Evolutionary conservation across 2,113 vertebrate species (phyloP).

Genomic region (Fukomys damarensis): DNA sequence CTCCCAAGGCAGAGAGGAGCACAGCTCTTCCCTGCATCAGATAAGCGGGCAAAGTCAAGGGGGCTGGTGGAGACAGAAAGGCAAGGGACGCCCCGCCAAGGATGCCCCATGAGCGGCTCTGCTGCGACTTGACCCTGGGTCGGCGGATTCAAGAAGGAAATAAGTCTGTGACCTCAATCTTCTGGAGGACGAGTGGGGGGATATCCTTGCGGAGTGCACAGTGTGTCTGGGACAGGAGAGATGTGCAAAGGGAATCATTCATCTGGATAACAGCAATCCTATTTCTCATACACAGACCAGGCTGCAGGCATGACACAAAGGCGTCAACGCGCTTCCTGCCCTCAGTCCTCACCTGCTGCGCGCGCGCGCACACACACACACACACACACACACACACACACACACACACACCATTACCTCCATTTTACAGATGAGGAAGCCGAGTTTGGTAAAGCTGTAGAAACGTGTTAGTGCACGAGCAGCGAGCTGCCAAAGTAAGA

Average conservation of each 20-base stretch:
- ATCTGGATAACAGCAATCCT: background rate
- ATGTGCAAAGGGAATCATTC: background rate
- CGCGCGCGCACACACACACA: no score
- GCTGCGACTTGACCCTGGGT: constrained; percentile 16
- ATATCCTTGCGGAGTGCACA: background rate
- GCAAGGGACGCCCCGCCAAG: background rate
- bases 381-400: no score
- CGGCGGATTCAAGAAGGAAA: constrained; percentile 74
- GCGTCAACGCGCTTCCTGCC: accelerated
- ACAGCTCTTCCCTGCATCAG: constrained; percentile 85
- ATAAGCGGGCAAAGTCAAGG: constrained; percentile 83
- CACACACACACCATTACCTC: accelerated
- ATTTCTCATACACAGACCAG: background rate
- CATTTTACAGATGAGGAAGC: background rate
- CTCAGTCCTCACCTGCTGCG: background rate
- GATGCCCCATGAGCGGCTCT: constrained; percentile 35
- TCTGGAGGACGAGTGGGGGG: constrained; percentile 61
- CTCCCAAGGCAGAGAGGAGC: constrained; percentile 85
- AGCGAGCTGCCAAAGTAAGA: background rate
- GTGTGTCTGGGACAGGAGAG: background rate
- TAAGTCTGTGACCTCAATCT: constrained; percentile 84
- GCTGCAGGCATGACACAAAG: background rate
- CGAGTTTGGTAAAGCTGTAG: background rate
- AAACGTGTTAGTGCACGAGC: background rate
- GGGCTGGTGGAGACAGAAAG: constrained; percentile 75